Base-by-base conservation (phyloP, 2,888 invertebrate species). In the Rhamphomyia laevipes region DNA sequence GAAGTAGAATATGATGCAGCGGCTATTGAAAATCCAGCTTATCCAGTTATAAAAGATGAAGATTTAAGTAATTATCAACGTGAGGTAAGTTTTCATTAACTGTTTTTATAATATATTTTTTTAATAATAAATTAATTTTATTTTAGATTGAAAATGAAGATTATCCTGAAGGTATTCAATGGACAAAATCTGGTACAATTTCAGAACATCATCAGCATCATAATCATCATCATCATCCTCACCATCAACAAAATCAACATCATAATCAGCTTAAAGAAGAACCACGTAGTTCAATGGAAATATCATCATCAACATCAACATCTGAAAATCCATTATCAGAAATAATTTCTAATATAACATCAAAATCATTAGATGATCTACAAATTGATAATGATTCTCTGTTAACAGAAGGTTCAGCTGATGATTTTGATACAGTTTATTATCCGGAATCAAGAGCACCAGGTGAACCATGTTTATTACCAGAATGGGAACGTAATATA, bases 31-130 rank as follows among this genome's bases (percentile, higher is more conserved):
- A 76, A 76, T 63, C 76, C 76, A 0, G 75, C 74, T 4, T 76
- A 76, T 62, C 76, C 76, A 2, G 73, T 73, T 2, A 61, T 76
- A 48, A 73, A 74, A 5, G 75, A 73, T 6, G 76, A 76, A 50
- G 71, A 75, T 48, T 72, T 76, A 59, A 73, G 70, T 51, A 55
- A 54, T 41, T 54, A 56, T n/a, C 57, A 65, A 12, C 47, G 46
- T 15, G 47, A 49, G 6, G 45, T 27, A 27, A 27, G 9, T 6
- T 4, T 21, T 21, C n/a, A n/a, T n/a, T 63, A 0, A 62, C 61
- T 47, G 63, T 60, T 51, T 62, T 63, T 17, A 50, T 64, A 1
- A 57, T 53, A 4, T 65, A 67, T 18, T 52, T 58, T 15, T 65
- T 65, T 30, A 66, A 67, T 13, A 49, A 62, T 37, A 61, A 55